Base-by-base conservation (phyloP, 2,797 vertebrate species). In the Myiothlypis coronata region DNA sequence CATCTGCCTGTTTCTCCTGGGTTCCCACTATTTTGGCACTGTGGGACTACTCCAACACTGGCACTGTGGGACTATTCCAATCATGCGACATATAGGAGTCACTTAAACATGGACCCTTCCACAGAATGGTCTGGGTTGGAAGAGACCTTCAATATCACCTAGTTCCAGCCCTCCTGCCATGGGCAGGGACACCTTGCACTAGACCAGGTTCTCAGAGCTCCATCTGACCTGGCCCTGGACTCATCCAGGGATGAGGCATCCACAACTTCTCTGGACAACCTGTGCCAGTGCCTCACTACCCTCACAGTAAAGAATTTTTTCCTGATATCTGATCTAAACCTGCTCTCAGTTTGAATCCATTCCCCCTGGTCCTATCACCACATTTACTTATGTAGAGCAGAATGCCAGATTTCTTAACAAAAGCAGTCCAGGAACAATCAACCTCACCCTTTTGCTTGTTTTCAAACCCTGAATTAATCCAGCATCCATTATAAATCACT, bases 351-450 rank as follows among this genome's bases (percentile, higher is more conserved):
- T 39, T 71, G 50, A 65, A 59, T 71, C 34, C 24, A 34, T 65
- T 65, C 15, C 30, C 24, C 37, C 8, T 22, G 4, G 3, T 64
- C 14, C 71, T 89, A 34, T 46, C 34, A 41, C 8, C 22, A 52
- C 44, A 59, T 32, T 23, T 16, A 34, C 12, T 64, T 37, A 61
- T 26, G 14, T 71, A 41, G 4, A 93, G 43, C 52, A 76, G 35
- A 85, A 44, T 63, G 80, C 49, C 83, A 90, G 64, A 93, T 91
- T 93, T 93, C 47, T 77, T 84, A 67, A 77, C 65, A 55, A 90
- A 92, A 91, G 35, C 41, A 83, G 70, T 63, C 63, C 74, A 87
- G 70, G 67, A 93, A 82, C 43, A 90, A 90, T 78, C 83, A 90
- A 15, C 64, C 44, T 91, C 67, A 83, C 34, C 34, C 34, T 41